Conservation (phyloP, 2,113 vertebrate species). For the Phaetusa simplex region DNA sequence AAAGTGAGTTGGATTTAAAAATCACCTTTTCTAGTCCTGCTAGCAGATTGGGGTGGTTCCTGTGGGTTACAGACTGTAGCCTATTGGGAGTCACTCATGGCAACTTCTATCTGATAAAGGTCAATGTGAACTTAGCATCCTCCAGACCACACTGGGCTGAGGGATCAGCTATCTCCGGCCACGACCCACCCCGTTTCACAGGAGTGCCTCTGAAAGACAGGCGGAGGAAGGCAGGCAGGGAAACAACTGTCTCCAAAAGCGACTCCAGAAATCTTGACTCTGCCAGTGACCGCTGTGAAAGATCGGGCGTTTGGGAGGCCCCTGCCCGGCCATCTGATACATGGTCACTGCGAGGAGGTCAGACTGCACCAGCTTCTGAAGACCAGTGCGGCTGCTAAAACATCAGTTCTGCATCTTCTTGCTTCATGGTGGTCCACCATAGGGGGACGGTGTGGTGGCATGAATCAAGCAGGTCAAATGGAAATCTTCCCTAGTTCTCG, state of each 20-base stretch:
- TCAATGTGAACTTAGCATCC: neutral
- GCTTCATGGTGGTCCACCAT: neutral
- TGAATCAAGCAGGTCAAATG: neutral
- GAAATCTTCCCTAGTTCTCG: neutral
- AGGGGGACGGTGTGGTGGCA: neutral
- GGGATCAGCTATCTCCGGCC: neutral
- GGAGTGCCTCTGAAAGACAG: neutral
- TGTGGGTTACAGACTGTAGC: neutral
- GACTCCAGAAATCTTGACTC: neutral
- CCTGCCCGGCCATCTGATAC: accelerated
- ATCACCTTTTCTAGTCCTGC: neutral
- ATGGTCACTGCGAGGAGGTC: accelerated
- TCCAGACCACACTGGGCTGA: neutral
- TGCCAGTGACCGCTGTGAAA: neutral
- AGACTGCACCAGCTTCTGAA: neutral
- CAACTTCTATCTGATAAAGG: neutral
- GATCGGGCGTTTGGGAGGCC: neutral
- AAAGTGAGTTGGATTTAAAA: neutral
- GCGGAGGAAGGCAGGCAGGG: neutral
- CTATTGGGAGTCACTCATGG: neutral
- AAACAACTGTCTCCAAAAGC: neutral
- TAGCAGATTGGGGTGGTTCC: neutral
- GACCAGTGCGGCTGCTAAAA: neutral
- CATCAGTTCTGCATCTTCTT: neutral
- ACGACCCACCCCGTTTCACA: neutral